Evolutionary conservation across 1,140 invertebrate genomes (phyloP).

Genomic region (Zaprionus tsacasi): DNA sequence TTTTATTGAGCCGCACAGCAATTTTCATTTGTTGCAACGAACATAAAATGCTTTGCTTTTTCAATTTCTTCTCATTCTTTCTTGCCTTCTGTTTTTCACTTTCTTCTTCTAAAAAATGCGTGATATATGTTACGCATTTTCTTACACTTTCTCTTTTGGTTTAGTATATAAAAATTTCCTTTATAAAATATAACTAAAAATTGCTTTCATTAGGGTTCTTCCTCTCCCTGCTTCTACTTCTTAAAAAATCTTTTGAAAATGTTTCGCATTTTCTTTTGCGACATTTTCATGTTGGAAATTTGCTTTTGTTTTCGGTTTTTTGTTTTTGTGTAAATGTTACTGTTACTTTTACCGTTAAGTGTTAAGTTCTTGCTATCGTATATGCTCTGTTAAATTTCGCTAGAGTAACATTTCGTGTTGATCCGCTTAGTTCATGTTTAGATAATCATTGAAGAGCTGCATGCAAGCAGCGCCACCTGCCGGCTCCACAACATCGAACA

Average conservation of each 20-base stretch:
- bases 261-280: constrained; percentile 16
- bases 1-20: constrained; percentile 83
- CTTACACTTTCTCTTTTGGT: constrained; percentile 46
- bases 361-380: constrained; percentile 46
- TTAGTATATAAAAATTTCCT: constrained; percentile 44
- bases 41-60: constrained; percentile 75
- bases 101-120: constrained; percentile 21
- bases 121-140: constrained; percentile 23
- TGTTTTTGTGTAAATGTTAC: constrained; percentile 11
- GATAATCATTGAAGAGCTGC: constrained; percentile 87
- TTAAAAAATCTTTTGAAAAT: constrained; percentile 37
- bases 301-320: constrained; percentile 10
- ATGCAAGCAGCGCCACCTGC: constrained; percentile 83
- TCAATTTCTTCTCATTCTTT: constrained; percentile 43
- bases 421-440: constrained; percentile 85
- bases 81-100: constrained; percentile 14
- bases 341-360: constrained; percentile 35
- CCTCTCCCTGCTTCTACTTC: neutral
- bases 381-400: constrained; percentile 57
- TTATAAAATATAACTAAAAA: constrained; percentile 68
- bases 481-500: constrained; percentile 61
- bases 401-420: constrained; percentile 58
- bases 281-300: constrained; percentile 38
- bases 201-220: constrained; percentile 50
- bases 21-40: constrained; percentile 74